Conservation (phyloP, 2,113 vertebrate species). For the Taxidea taxus region DNA sequence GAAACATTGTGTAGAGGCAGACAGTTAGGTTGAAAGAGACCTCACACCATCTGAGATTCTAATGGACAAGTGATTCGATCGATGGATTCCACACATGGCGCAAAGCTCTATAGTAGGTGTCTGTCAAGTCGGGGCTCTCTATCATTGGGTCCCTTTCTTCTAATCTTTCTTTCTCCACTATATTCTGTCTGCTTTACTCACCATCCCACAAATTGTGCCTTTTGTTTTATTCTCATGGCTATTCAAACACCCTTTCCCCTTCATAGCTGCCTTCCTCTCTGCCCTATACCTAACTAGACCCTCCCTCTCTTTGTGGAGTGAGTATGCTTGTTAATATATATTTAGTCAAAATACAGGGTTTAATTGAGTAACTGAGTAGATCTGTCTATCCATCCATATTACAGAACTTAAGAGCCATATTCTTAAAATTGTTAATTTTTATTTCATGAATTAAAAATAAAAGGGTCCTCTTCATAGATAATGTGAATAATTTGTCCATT, state of each 20-base stretch:
- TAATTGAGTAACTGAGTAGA: not conserved
- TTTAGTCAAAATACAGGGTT: not conserved
- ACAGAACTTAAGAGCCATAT: not conserved
- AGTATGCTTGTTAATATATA: not conserved
- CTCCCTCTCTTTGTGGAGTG: not conserved
- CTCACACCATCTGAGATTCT: not conserved
- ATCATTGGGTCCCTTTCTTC: not conserved
- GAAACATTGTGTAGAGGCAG: not conserved
- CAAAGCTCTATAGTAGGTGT: not conserved
- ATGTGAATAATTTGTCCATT: not conserved
- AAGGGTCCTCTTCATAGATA: not conserved
- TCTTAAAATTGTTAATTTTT: not conserved
- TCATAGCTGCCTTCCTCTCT: not conserved
- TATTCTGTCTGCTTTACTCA: not conserved
- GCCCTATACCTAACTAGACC: not conserved
- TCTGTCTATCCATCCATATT: not conserved
- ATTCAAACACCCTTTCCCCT: not conserved
- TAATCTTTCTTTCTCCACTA: not conserved
- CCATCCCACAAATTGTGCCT: too few relatives aligned
- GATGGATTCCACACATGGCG: not conserved
- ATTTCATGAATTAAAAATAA: not conserved
- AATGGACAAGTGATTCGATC: not conserved
- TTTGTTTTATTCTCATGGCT: not conserved
- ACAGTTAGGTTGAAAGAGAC: not conserved
- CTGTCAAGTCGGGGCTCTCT: not conserved